A percentile compares a stretch with the other conserved stretches of the same genome.
These are phyloP conservation scores for Siderastrea radians DNA, from an alignment of 92 coral and sea anemone genomes.

Conservation along the genomic window DNA sequence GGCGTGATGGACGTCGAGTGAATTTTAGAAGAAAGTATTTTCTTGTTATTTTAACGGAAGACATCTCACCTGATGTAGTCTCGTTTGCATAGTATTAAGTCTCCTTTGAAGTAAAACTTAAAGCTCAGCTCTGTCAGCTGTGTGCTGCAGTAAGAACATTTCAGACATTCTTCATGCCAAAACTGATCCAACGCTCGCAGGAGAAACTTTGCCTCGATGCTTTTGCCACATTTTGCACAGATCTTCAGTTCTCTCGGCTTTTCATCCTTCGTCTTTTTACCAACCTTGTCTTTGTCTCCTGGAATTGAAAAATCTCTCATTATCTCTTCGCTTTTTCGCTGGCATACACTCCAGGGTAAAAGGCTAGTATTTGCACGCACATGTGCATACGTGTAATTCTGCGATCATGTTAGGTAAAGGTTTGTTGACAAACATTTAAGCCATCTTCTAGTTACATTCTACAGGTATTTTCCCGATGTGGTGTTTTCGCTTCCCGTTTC, in stretches of 20 bases:
- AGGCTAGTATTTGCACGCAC: neutral
- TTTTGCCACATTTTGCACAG: conserved; percentile 78
- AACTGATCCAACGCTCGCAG: conserved; percentile 82
- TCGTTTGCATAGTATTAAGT: conserved; percentile 77
- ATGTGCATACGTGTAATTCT: neutral
- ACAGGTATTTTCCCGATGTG: neutral
- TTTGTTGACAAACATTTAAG: neutral
- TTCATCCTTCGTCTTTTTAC: conserved; percentile 18
- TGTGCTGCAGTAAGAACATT: conserved; percentile 81
- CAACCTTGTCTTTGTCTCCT: conserved; percentile 22
- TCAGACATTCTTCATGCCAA: conserved; percentile 92
- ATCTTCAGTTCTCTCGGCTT: conserved; percentile 35
- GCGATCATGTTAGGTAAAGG: neutral
- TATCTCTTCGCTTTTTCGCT: neutral
- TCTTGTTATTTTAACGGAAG: neutral
- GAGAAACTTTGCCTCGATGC: conserved; percentile 65
- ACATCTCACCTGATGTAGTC: conserved; percentile 85
- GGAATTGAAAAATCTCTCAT: neutral
- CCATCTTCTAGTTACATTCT: neutral
- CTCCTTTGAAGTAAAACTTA: conserved; percentile 82
- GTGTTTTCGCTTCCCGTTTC: neutral
- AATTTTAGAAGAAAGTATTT: too few species aligned
- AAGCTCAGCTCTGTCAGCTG: conserved; percentile 73
- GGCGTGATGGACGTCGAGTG: neutral
- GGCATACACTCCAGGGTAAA: neutral